Base-by-base conservation (phyloP, 92 coral and sea anemone species). In the Epizoanthus ramosus region DNA sequence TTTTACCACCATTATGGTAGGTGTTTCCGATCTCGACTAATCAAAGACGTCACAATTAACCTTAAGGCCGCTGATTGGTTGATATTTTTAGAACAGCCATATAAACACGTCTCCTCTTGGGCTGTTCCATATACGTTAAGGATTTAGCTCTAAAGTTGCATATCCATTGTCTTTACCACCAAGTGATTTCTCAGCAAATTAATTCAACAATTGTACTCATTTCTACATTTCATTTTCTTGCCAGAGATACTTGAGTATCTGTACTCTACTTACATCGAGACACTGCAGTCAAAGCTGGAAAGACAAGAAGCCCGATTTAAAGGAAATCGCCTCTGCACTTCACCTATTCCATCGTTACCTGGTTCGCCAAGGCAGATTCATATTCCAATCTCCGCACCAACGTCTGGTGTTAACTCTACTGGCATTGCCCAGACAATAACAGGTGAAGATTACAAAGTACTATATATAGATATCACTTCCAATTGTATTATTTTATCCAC, bases 361-460 rank as follows among this genome's bases (percentile, higher is more conserved):
- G 22, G 79, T 58, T 69, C 79, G 18, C 86, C 80, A 12, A 66
- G 89, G 52, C 84, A 80, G 53, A 75, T 82, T 31, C 87, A 85
- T 37, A 79, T 88, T 7, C 82, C 82, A 5, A 73, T 53, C 31
- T 73, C 89, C 6, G 71, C 71, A n/a, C 28, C 91, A 39, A 71
- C 84, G 22, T 71, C 81, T 43, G 57, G 88, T 3, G 59, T 85
- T 22, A 74, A 67, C 25, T 71, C 79, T 17, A 73, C 87, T 24
- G 79, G 89, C 19, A 91, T 93, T 80, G 89, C 95, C 69, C 98
- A 93, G 23, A 93, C 98, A 8, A 91, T 93, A 39, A 91, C 98
- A 89, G 98, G 98, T 93, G 77, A 23, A 15, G 15, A 18, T 31
- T 17, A 45, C 2, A 12, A 5, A 53, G 0, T 37, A 37, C 5